A percentile compares a stretch with the other conserved stretches of the same genome.
These are phyloP conservation scores for Microctenopoma lineatum DNA, from an alignment of 2,797 vertebrate genomes.

Conservation along the genomic window DNA sequence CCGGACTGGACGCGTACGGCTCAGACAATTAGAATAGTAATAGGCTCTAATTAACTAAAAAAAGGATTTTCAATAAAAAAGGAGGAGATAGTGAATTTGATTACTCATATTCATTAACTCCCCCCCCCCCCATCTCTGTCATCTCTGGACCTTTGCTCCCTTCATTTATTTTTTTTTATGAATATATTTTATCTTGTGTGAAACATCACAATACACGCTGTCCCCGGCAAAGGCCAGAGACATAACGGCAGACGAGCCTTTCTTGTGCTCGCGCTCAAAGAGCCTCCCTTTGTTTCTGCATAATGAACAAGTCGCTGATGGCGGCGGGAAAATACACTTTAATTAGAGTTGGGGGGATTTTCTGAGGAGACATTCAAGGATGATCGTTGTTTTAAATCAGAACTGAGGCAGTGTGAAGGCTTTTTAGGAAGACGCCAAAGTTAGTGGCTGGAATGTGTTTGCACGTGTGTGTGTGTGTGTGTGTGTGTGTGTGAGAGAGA, in stretches of 20 bases:
- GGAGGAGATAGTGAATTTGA: constrained; percentile 91
- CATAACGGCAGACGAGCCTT: constrained; percentile 59
- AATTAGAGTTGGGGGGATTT: constrained; percentile 46
- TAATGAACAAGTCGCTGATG: constrained; percentile 73
- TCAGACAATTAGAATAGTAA: constrained; percentile 96
- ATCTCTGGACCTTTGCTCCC: constrained; percentile 75
- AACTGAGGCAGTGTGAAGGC: constrained; percentile 56
- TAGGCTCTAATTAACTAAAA: constrained; percentile 97
- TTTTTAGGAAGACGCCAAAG: constrained; percentile 56
- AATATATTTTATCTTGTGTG: constrained; percentile 78
- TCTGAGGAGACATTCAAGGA: constrained; percentile 26
- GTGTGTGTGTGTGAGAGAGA: too few species aligned
- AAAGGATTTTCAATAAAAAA: constrained; percentile 92
- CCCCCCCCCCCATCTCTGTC: constrained; percentile 5
- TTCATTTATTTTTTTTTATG: constrained; percentile 63
- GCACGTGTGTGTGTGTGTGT: constrained; percentile 3
- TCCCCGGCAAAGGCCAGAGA: constrained; percentile 74
- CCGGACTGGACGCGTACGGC: constrained; percentile 88
- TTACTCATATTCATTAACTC: constrained; percentile 96
- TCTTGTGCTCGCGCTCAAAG: constrained; percentile 66
- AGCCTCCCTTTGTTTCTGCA: constrained; percentile 73
- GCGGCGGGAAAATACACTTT: constrained; percentile 63
- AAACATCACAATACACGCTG: constrained; percentile 69
- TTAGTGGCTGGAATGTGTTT: constrained; percentile 33
- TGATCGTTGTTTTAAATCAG: constrained; percentile 68